These are phyloP conservation scores for Buceros bicornis DNA, from an alignment of 2,797 vertebrate species.

Conservation along the genomic window DNA sequence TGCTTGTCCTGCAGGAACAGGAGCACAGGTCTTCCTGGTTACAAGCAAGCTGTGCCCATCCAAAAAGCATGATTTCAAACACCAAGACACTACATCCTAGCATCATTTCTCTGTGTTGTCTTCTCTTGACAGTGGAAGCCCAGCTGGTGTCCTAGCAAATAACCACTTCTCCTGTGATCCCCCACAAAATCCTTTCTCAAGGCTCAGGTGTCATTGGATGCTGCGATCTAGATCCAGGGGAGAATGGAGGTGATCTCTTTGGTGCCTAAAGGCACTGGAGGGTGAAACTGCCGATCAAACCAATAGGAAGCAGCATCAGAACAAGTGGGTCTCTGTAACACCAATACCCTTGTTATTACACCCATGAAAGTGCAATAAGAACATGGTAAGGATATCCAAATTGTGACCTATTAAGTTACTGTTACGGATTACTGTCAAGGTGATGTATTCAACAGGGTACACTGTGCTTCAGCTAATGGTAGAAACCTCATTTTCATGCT, in stretches of 20 bases:
- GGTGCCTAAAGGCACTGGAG: neutral
- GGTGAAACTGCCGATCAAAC: neutral
- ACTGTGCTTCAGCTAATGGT: slow-evolving; percentile 47
- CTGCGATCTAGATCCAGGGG: neutral
- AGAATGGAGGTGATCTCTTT: neutral
- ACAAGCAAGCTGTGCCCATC: neutral
- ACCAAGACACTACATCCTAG: neutral
- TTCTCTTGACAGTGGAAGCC: neutral
- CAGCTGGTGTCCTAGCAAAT: neutral
- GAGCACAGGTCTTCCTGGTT: neutral
- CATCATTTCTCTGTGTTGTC: neutral
- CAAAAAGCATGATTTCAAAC: neutral
- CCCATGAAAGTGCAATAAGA: neutral
- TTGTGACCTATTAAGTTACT: slow-evolving; percentile 34
- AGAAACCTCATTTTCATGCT: slow-evolving; percentile 55
- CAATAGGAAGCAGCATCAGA: neutral
- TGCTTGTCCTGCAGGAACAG: neutral
- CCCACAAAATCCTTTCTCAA: neutral
- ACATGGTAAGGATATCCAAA: neutral
- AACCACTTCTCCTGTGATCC: neutral
- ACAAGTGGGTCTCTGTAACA: neutral
- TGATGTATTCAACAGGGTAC: slow-evolving; percentile 42
- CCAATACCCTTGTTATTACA: neutral
- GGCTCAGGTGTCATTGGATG: neutral
- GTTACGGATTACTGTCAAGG: slow-evolving; percentile 43